Base-by-base conservation (phyloP, 2,888 invertebrate species). In the Hipparchia sbordonii region DNA sequence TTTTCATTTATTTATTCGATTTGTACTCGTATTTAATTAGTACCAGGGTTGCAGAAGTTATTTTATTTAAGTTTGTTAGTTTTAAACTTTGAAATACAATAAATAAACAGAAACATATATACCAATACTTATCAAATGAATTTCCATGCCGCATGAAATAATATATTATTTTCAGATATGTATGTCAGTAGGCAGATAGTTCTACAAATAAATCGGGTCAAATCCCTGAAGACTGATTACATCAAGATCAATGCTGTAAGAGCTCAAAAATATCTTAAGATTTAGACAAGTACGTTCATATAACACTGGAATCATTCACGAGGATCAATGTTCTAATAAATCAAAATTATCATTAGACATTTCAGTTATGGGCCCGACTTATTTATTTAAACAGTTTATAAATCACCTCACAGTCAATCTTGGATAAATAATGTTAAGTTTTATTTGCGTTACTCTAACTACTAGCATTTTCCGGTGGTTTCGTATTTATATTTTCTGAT, bases 251-350 rank as follows among this genome's bases (percentile, higher is more conserved):
- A 79, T 82, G 78, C 68, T 71, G 69, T 78, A 81, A 80, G 74
- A 76, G 73, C 77, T 76, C 80, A 77, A 80, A 84, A 81, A 84
- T 86, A 85, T 75, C 57, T 65, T 46, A 68, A 52, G 13, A 60
- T 63, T 65, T 48, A 56, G 61, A 71, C 52, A 82, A 80, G 78
- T 80, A 81, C 79, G 79, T 79, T 81, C 79, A 81, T 77, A 33
- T 69, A 69, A 81, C 81, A 77, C 79, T 57, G 72, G 72, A 74
- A 78, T 78, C 76, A 78, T 82, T 81, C 78, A 79, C 80, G 81
- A 84, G 84, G 85, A 85, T 86, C 87, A 87, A 84, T 82, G 82
- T 82, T 82, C 82, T 80, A 84, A 85, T 85, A 85, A 82, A 86
- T 78, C 75, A 73, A 71, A 73, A 65, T 59, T 74, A 74, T 74